Conservation (phyloP, 2,888 invertebrate genomes). For the Lypha dubia region DNA sequence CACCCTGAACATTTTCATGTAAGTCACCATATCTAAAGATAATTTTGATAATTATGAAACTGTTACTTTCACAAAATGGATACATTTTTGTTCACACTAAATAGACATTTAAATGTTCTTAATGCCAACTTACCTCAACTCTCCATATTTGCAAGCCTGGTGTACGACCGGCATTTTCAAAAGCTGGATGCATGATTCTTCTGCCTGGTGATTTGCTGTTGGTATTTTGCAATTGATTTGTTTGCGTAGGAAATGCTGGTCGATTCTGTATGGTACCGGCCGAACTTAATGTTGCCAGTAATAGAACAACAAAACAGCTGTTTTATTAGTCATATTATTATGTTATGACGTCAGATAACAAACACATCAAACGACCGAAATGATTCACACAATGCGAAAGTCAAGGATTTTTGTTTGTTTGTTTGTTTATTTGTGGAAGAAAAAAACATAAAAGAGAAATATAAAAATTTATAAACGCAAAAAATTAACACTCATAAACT, state of each 20-base stretch:
- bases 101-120: background rate
- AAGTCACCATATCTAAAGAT: too few relatives aligned
- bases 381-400: conserved; percentile 55
- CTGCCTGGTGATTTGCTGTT: conserved; percentile 79
- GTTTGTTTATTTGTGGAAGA: too few relatives aligned
- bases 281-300: conserved; percentile 77
- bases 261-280: conserved; percentile 80
- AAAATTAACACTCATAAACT: conserved; percentile 9
- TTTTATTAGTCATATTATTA: conserved; percentile 1
- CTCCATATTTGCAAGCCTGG: conserved; percentile 81
- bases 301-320: conserved; percentile 77
- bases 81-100: too few relatives aligned
- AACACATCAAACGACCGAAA: background rate
- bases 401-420: conserved; percentile 43
- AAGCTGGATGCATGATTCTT: conserved; percentile 86
- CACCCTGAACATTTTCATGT: too few relatives aligned
- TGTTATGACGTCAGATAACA: conserved; percentile 47
- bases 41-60: too few relatives aligned
- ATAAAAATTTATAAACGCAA: background rate
- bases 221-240: conserved; percentile 77
- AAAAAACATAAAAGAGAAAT: conserved; percentile 21
- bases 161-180: conserved; percentile 83
- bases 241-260: conserved; percentile 79
- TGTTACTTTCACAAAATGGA: too few relatives aligned
- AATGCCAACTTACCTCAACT: conserved; percentile 89